phyloP scores from a whole-genome alignment of 1,140 invertebrate species.

The Plectus sambesii region DNA sequence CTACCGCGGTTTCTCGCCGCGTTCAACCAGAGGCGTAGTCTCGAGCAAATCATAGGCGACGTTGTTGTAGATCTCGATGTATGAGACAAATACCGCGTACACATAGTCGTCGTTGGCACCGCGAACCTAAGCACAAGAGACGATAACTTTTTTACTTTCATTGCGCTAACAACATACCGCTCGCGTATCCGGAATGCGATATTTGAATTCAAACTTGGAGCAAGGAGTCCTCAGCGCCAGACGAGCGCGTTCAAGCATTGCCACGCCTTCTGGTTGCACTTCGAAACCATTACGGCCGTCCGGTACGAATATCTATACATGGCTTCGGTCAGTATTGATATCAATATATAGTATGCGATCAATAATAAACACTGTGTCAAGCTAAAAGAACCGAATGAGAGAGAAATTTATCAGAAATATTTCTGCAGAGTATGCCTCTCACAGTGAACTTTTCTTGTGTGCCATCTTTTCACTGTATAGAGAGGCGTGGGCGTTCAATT shows the following conservation, averaged over 20 bases:
- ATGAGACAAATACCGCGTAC: conserved; percentile 78
- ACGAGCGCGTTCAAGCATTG: conserved; percentile 10
- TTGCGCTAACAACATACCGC: conserved; percentile 13
- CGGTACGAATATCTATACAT: conserved; percentile 33
- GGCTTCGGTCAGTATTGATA: too few relatives aligned
- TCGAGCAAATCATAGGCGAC: conserved; percentile 84
- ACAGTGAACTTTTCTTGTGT: too few relatives aligned
- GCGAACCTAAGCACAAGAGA: conserved; percentile 24
- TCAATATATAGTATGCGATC: too few relatives aligned
- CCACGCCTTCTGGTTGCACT: conserved; percentile 22
- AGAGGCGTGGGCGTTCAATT: too few relatives aligned
- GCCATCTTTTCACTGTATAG: too few relatives aligned
- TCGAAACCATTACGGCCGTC: conserved; percentile 32
- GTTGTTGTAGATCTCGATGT: conserved; percentile 96
- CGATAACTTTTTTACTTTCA: conserved; percentile 6
- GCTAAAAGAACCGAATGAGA: too few relatives aligned
- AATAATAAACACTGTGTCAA: too few relatives aligned
- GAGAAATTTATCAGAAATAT: too few relatives aligned
- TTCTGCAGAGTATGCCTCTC: too few relatives aligned
- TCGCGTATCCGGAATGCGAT: conserved; percentile 16
- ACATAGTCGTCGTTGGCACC: conserved; percentile 28
- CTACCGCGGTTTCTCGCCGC: conserved; percentile 47
- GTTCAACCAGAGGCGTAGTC: conserved; percentile 56
- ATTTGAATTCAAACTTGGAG: conserved; percentile 7
- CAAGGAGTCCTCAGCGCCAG: too few relatives aligned